These are phyloP conservation scores for Elgonia sp. DNA, from an alignment of 2,888 invertebrate species.

Conservation along the genomic window DNA sequence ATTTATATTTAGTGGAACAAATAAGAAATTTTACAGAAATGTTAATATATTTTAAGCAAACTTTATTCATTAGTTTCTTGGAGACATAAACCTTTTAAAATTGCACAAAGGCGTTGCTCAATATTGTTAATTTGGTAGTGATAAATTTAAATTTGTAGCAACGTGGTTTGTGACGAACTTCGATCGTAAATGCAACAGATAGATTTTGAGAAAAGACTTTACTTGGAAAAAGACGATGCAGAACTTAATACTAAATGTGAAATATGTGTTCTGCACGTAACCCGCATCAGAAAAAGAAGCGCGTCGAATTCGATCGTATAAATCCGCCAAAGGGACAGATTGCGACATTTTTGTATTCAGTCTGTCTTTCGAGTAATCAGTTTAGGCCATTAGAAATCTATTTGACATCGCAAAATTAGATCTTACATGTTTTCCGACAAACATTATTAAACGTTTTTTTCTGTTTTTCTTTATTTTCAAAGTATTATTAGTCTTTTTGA, in stretches of 20 bases:
- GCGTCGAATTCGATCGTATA: conserved; percentile 24
- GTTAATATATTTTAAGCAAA: no score
- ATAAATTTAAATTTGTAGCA: no score
- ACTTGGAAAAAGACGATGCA: not conserved
- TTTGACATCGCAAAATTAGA: conserved; percentile 10
- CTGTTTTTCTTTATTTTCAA: no score
- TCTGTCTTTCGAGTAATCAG: conserved; percentile 26
- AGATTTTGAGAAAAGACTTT: conserved; percentile 29
- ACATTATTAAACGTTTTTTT: no score
- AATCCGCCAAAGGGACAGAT: conserved; percentile 24
- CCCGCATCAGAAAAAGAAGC: conserved; percentile 7
- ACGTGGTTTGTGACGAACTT: no score
- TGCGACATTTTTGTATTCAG: conserved; percentile 43
- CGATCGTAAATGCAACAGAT: conserved; percentile 12
- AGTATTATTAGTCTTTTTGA: no score
- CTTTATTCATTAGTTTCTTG: no score
- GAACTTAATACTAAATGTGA: conserved; percentile 36
- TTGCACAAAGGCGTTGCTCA: no score
- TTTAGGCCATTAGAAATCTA: conserved; percentile 45
- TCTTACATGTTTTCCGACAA: no score
- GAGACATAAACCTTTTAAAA: no score
- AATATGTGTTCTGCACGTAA: conserved; percentile 47
- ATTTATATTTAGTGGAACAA: not conserved
- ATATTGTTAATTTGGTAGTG: no score
- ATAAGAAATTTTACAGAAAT: no score